Evolutionary conservation across 2,888 invertebrate genomes (phyloP).

Genomic region (Beris chalybata): DNA sequence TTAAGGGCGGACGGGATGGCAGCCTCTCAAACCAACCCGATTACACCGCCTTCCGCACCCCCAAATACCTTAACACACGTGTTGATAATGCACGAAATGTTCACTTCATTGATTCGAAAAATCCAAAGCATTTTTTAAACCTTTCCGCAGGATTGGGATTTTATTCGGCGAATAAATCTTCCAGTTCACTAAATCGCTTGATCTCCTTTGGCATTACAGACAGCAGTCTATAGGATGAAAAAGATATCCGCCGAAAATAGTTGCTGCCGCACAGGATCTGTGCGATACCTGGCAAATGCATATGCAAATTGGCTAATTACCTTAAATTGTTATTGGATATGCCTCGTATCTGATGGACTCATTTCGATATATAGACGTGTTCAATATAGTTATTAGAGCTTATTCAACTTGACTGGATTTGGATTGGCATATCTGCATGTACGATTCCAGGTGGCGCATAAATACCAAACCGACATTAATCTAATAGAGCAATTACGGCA

Average conservation of each 20-base stretch:
- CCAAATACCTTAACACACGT: background rate
- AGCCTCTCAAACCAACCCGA: too few relatives aligned
- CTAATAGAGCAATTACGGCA: slow-evolving; percentile 23
- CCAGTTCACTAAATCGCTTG: slow-evolving; percentile 26
- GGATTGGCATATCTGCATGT: slow-evolving; percentile 6
- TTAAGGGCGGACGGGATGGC: background rate
- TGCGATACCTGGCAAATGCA: background rate
- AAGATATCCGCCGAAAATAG: background rate
- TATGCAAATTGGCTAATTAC: slow-evolving; percentile 19
- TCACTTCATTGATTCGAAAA: slow-evolving; percentile 20
- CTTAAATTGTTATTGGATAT: background rate
- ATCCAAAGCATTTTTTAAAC: slow-evolving; percentile 2
- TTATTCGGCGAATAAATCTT: slow-evolving; percentile 21
- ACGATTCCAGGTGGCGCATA: slow-evolving; percentile 18
- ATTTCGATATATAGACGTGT: slow-evolving; percentile 1
- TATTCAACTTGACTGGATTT: slow-evolving; percentile 19
- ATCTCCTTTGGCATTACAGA: slow-evolving; percentile 19
- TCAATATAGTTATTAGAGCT: slow-evolving; percentile 8
- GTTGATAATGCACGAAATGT: background rate
- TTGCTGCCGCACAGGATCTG: too few relatives aligned
- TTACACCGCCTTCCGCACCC: background rate
- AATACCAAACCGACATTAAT: slow-evolving; percentile 20
- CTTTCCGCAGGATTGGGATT: background rate
- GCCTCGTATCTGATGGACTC: slow-evolving; percentile 5
- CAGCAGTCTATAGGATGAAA: slow-evolving; percentile 9